phyloP scores from a whole-genome alignment of 2,888 invertebrate genomes.

The Drosophila nr. perissopoda region DNA sequence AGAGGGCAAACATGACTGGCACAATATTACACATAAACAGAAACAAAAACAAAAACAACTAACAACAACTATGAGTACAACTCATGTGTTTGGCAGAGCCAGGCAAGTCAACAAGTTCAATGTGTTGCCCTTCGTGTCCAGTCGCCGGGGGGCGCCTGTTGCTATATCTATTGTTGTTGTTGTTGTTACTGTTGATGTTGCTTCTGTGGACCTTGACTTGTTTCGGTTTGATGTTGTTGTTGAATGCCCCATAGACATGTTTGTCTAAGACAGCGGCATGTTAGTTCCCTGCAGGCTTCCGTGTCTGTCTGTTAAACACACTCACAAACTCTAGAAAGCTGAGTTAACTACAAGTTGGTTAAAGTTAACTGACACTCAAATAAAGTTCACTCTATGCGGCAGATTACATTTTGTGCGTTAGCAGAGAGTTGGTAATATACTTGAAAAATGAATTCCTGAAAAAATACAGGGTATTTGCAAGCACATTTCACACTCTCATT shows the following conservation, averaged over 20 bases:
- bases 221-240: slow-evolving; percentile 23
- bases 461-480: slow-evolving; percentile 5
- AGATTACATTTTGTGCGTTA: background rate
- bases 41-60: slow-evolving; percentile 18
- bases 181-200: slow-evolving; percentile 17
- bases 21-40: slow-evolving; percentile 38
- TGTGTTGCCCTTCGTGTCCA: slow-evolving; percentile 49
- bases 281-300: slow-evolving; percentile 29
- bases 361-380: slow-evolving; percentile 9
- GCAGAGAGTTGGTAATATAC: background rate
- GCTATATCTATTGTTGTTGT: slow-evolving; percentile 28
- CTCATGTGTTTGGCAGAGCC: slow-evolving; percentile 48
- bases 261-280: slow-evolving; percentile 30
- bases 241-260: slow-evolving; percentile 31
- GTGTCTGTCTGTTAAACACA: slow-evolving; percentile 15
- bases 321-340: slow-evolving; percentile 12
- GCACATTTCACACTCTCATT: background rate
- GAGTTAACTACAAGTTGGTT: slow-evolving; percentile 25
- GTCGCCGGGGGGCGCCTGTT: slow-evolving; percentile 46
- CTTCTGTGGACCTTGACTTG: slow-evolving; percentile 51
- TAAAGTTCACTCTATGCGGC: background rate
- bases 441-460: background rate
- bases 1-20: slow-evolving; percentile 37
- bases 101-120: slow-evolving; percentile 66
- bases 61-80: slow-evolving; percentile 36